Evolutionary conservation across 2,113 vertebrate genomes (phyloP).

Genomic region (Spheniscus mendiculus): DNA sequence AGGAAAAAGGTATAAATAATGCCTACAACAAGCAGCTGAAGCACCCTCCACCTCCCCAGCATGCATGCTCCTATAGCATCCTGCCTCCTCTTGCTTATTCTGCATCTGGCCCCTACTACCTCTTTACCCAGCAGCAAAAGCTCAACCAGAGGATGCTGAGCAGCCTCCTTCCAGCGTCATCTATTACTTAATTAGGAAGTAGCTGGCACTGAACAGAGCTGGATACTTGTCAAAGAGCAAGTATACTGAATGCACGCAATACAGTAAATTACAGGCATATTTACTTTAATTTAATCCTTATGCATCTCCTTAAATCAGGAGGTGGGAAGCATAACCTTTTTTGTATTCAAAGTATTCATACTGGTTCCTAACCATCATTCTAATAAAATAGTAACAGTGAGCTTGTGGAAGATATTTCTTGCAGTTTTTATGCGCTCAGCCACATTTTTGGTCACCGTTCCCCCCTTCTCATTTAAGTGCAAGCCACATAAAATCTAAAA

Average conservation of each 20-base stretch:
- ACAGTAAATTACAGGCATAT: conserved; percentile 20
- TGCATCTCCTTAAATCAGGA: neutral
- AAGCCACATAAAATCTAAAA: neutral
- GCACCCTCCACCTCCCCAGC: neutral
- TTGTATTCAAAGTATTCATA: neutral
- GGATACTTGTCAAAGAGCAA: conserved; percentile 26
- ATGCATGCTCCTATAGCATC: neutral
- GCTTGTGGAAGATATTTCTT: neutral
- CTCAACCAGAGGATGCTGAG: neutral
- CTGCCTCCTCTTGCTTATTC: neutral
- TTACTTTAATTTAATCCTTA: conserved; percentile 8
- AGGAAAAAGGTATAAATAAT: neutral
- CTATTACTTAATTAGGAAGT: conserved; percentile 8
- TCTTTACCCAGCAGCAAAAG: neutral
- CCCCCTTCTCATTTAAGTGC: neutral
- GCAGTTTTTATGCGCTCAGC: neutral
- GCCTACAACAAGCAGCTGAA: neutral
- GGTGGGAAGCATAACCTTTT: neutral
- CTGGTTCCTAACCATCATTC: neutral
- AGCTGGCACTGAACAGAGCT: neutral
- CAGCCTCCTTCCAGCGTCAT: neutral
- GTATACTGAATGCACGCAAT: neutral
- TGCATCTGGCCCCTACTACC: neutral
- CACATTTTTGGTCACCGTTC: neutral
- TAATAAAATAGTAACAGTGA: neutral